Conservation (phyloP, 2,113 vertebrate genomes). For the Clinocottus analis region DNA sequence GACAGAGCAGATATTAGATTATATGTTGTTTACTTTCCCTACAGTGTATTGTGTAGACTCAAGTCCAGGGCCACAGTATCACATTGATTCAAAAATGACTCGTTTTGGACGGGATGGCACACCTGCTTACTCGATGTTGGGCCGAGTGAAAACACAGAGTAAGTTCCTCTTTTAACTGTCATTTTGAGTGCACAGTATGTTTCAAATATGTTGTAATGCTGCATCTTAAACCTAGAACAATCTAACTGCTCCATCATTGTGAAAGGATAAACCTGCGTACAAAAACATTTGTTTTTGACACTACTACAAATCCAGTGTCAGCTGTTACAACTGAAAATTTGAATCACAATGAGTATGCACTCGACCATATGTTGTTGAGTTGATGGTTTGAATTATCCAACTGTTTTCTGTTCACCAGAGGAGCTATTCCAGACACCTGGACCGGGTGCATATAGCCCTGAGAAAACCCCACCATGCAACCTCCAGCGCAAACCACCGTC, state of each 20-base stretch:
- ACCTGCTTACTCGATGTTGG: slow-evolving; percentile 87
- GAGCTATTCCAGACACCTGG: slow-evolving; percentile 82
- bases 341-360: not conserved
- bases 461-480: slow-evolving; percentile 78
- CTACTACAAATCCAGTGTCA: slow-evolving; percentile 15
- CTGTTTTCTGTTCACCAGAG: slow-evolving; percentile 57
- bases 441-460: slow-evolving; percentile 88
- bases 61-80: slow-evolving; percentile 88
- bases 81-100: slow-evolving; percentile 86
- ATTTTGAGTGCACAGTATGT: not conserved
- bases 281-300: slow-evolving; percentile 28
- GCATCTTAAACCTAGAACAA: not conserved
- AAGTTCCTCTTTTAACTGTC: slow-evolving; percentile 47
- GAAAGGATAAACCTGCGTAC: not conserved
- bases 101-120: slow-evolving; percentile 86
- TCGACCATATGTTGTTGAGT: slow-evolving; percentile 17
- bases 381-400: slow-evolving; percentile 1
- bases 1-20: not conserved
- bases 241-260: not conserved
- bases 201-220: not conserved
- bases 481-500: slow-evolving; percentile 82
- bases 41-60: slow-evolving; percentile 82
- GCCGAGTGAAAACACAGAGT: slow-evolving; percentile 81
- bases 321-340: slow-evolving; percentile 44
- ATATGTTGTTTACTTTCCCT: not conserved